phyloP scores from a whole-genome alignment of 2,113 vertebrate species.

The Engraulis encrasicolus region DNA sequence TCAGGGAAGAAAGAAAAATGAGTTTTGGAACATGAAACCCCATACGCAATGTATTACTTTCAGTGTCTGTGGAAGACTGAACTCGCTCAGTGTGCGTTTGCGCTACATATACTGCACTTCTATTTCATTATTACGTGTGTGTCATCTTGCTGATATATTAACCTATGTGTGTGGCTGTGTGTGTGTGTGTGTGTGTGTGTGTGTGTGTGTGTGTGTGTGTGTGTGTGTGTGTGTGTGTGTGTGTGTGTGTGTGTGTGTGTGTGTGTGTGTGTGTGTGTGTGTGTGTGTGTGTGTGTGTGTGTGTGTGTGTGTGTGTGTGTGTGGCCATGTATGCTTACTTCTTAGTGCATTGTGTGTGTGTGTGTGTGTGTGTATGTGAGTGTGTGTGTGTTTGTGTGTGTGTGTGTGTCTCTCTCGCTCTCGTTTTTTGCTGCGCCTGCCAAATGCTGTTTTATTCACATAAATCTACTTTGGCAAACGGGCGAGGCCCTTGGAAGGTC shows the following conservation, averaged over 20 bases:
- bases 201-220: not conserved
- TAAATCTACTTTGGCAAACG: not conserved
- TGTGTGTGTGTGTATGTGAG: not conserved
- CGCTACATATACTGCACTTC: not conserved
- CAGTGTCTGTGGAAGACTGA: not conserved
- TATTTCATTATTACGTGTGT: too few relatives aligned
- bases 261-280: constrained; percentile 8
- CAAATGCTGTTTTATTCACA: constrained; percentile 1
- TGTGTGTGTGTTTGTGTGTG: constrained; percentile 5
- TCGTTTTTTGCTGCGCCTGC: constrained; percentile 15
- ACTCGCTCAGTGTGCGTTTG: not conserved
- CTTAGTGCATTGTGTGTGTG: not conserved
- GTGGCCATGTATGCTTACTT: too few relatives aligned
- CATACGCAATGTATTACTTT: not conserved
- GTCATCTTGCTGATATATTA: too few relatives aligned
- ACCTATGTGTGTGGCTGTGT: too few relatives aligned
- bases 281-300: constrained; percentile 6
- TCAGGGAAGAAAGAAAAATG: not conserved
- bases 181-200: not conserved
- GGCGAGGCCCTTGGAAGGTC: not conserved
- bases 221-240: not conserved
- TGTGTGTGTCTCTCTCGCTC: too few relatives aligned
- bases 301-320: not conserved
- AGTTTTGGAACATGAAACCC: not conserved
- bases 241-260: constrained; percentile 9